phyloP scores from a whole-genome alignment of 2,797 vertebrate genomes.

The Florisuga fusca region DNA sequence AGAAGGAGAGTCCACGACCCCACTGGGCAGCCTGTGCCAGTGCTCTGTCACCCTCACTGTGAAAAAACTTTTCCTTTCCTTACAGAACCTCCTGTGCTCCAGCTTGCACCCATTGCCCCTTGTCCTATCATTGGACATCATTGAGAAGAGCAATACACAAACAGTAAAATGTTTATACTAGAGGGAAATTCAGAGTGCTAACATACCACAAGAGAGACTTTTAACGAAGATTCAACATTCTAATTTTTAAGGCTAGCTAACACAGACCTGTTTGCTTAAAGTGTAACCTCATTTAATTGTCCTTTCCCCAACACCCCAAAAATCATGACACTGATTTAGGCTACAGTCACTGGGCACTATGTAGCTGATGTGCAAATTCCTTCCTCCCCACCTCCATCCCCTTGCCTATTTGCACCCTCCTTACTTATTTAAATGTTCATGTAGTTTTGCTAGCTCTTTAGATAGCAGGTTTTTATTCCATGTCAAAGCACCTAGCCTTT shows the following conservation, averaged over 20 bases:
- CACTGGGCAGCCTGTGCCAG: no score
- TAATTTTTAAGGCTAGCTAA: constrained; percentile 18
- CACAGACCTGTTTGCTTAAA: constrained; percentile 28
- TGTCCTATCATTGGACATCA: no score
- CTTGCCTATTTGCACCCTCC: constrained; percentile 64
- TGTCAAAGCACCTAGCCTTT: constrained; percentile 10
- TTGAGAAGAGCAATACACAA: neutral
- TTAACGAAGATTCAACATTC: neutral
- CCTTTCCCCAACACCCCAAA: neutral
- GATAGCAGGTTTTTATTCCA: neutral
- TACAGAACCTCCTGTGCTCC: no score
- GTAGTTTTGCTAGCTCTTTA: constrained; percentile 15
- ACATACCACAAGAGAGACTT: neutral
- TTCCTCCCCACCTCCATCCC: constrained; percentile 74
- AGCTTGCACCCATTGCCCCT: no score
- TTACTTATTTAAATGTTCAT: constrained; percentile 7
- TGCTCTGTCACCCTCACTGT: no score
- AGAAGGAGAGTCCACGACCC: no score
- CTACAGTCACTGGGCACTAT: neutral
- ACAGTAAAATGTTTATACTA: neutral
- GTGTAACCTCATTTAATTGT: neutral
- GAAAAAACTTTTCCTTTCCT: no score
- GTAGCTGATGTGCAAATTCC: constrained; percentile 29
- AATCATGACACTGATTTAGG: neutral
- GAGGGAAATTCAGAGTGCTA: constrained; percentile 12